Evolutionary conservation across 2,113 vertebrate genomes (phyloP), one percentile per base, ranked within the genome.

Genomic region (Podarcis muralis): DNA sequence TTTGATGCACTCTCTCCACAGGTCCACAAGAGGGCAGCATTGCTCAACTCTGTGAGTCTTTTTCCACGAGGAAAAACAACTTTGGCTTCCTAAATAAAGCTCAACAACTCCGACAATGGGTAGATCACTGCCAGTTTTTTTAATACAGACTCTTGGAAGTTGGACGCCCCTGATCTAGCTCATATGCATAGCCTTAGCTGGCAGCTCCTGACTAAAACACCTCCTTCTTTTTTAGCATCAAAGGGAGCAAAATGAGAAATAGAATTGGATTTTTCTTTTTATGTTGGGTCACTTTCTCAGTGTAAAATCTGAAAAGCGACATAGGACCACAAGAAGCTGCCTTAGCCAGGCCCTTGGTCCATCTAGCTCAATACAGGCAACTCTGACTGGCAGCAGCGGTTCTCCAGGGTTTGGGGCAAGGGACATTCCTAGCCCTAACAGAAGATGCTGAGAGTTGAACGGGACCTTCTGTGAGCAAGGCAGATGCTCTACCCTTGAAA

Each of bases 1-100:
- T 80, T 48, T 22, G 13, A 1, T 48, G 87, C 72, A 77, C 15
- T 48, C 13, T 16, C 68, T 8, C 37, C 30, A 2, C 3, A 53
- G 30, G 48, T 9, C 81, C 87, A 77, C 72, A 27, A 43, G 87
- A 88, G 81, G 87, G 87, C 87, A 88, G 72, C 57, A 25, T 13
- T 48, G 13, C 40, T 76, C 35, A 8, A 68, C 59, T 3, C 20
- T 23, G 9, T 11, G 48, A 53, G 48, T 53, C 48, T 53, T 35
- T 75, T 65, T 5, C 16, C 4, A 32, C 2, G 1, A 9, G 40
- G 6, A 9, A 30, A 43, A 13, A 2, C 25, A 1, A 5, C 27
- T 25, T n/a, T 53, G 48, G 48, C 48, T 53, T 53, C 9, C 48
- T 53, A 11, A 53, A 53, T 0, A 2, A 2, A 53, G 48, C 48